phyloP scores from a whole-genome alignment of 92 coral and sea anemone species.

The Paramuricea clavata region DNA sequence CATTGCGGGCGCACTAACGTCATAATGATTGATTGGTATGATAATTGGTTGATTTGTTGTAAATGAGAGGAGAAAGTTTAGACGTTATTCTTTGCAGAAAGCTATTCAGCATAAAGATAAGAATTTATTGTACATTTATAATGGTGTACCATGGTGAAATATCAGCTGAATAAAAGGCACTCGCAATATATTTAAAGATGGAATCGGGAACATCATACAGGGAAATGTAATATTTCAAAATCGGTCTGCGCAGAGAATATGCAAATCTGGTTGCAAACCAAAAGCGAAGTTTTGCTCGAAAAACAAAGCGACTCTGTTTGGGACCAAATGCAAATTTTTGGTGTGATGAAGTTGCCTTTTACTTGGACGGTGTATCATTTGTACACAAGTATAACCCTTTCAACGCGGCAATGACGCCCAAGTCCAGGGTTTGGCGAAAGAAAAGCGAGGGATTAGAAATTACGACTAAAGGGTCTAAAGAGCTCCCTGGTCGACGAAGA shows the following conservation, averaged over 20 bases:
- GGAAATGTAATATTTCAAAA: slow-evolving; percentile 47
- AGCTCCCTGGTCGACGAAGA: slow-evolving; percentile 65
- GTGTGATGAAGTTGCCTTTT: slow-evolving; percentile 49
- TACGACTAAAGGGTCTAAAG: slow-evolving; percentile 67
- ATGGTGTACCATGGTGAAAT: slow-evolving; percentile 46
- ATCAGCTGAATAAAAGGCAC: slow-evolving; percentile 27
- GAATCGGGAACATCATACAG: slow-evolving; percentile 35
- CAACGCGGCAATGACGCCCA: slow-evolving; percentile 38
- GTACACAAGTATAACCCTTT: slow-evolving; percentile 60
- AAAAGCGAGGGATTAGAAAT: slow-evolving; percentile 62
- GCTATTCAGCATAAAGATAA: neutral
- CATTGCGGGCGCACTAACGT: no score
- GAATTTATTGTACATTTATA: no score
- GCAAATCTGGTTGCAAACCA: neutral
- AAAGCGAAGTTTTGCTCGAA: slow-evolving; percentile 34
- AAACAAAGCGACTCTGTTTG: slow-evolving; percentile 16
- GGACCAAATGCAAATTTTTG: slow-evolving; percentile 41
- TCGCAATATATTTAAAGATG: slow-evolving; percentile 51
- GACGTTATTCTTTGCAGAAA: neutral
- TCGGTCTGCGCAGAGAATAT: slow-evolving; percentile 58
- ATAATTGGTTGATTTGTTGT: no score
- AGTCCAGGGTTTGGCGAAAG: slow-evolving; percentile 61
- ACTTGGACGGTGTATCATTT: slow-evolving; percentile 62
- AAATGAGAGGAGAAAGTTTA: no score
- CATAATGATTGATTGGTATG: no score